phyloP scores from a whole-genome alignment of 2,113 vertebrate genomes.

The Corynorhinus townsendii region DNA sequence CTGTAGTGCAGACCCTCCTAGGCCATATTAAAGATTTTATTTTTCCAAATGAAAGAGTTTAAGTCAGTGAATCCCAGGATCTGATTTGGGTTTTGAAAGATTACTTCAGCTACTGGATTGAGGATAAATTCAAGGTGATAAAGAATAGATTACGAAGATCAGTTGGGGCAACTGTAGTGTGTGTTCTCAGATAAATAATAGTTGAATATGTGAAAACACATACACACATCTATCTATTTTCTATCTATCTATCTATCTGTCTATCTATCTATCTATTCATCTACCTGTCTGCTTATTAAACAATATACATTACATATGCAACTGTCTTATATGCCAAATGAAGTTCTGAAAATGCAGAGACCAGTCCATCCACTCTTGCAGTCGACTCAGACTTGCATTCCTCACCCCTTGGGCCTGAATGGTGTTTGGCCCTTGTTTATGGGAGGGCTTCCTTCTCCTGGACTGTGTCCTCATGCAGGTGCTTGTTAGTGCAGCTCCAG shows the following conservation, averaged over 20 bases:
- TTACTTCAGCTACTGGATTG: not conserved
- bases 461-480: not conserved
- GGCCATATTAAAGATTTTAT: not conserved
- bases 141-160: not conserved
- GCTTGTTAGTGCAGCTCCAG: not conserved
- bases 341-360: not conserved
- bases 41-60: not conserved
- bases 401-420: not conserved
- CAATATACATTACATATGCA: too few relatives aligned
- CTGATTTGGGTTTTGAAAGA: not conserved
- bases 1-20: accelerated
- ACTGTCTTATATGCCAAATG: not conserved
- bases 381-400: not conserved
- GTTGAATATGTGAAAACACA: not conserved
- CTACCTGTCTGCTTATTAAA: not conserved
- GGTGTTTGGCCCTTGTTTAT: too few relatives aligned
- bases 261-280: not conserved
- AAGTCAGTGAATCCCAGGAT: not conserved
- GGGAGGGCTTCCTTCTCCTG: not conserved
- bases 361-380: not conserved
- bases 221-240: not conserved
- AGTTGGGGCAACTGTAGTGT: not conserved
- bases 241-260: not conserved
- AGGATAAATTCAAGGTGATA: not conserved
- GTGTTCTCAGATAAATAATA: not conserved